phyloP scores from a whole-genome alignment of 2,888 invertebrate species.

The Cryptocephalus moraei region DNA sequence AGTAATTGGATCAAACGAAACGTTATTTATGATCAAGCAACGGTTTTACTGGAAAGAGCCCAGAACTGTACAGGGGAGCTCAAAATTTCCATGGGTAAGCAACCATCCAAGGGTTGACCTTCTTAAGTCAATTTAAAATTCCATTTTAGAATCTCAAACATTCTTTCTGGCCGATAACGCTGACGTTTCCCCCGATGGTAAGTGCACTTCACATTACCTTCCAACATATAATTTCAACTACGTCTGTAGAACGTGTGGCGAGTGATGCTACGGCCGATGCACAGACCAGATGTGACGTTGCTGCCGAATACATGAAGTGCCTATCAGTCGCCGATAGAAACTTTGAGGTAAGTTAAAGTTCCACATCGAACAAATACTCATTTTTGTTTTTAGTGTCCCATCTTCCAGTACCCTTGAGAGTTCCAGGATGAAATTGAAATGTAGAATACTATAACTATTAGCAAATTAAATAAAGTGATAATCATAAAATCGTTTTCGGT shows the following conservation, averaged over 20 bases:
- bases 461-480: neutral
- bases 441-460: neutral
- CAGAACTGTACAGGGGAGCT: too few species aligned
- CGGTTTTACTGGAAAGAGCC: slow-evolving; percentile 15
- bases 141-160: slow-evolving; percentile 11
- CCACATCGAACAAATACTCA: neutral
- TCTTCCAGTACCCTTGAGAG: slow-evolving; percentile 23
- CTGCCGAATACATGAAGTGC: slow-evolving; percentile 25
- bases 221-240: neutral
- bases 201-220: slow-evolving; percentile 1
- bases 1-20: slow-evolving; percentile 26
- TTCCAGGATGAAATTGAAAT: too few species aligned
- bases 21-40: slow-evolving; percentile 21
- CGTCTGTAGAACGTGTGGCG: slow-evolving; percentile 1
- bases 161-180: slow-evolving; percentile 13
- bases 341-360: slow-evolving; percentile 12
- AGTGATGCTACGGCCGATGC: slow-evolving; percentile 1
- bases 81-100: too few species aligned
- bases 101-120: too few species aligned
- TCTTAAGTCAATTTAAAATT: slow-evolving; percentile 17
- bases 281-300: slow-evolving; percentile 22
- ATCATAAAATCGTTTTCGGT: neutral
- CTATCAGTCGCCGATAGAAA: slow-evolving; percentile 12
- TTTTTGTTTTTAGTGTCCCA: slow-evolving; percentile 25
- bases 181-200: slow-evolving; percentile 9